phyloP scores from a whole-genome alignment of 2,113 vertebrate species.

The Gopherus evgoodei region DNA sequence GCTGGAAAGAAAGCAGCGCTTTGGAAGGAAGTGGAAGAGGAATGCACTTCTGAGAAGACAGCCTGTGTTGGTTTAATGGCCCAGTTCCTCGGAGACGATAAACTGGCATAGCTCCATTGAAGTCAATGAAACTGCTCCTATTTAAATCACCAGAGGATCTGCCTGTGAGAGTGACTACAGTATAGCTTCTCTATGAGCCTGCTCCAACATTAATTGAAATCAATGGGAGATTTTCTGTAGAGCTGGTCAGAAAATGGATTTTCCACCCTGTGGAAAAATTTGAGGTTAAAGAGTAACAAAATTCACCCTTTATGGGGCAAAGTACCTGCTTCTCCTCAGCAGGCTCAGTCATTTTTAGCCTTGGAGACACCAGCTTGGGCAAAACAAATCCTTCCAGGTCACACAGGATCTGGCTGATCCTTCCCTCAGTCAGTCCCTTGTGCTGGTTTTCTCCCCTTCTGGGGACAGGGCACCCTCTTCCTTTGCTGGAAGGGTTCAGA shows the following conservation, averaged over 20 bases:
- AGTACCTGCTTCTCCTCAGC: too few relatives aligned
- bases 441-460: too few relatives aligned
- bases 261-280: neutral
- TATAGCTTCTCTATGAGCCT: neutral
- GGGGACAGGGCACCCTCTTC: too few relatives aligned
- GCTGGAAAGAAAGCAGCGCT: rapidly evolving
- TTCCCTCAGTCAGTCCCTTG: too few relatives aligned
- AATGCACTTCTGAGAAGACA: neutral
- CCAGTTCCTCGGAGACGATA: neutral
- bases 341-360: too few relatives aligned
- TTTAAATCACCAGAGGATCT: neutral
- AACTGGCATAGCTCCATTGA: neutral
- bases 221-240: neutral
- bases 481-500: too few relatives aligned
- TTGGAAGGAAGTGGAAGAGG: neutral
- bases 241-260: neutral
- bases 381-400: too few relatives aligned
- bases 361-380: too few relatives aligned
- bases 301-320: neutral
- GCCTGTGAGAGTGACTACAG: rapidly evolving
- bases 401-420: too few relatives aligned
- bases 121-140: rapidly evolving
- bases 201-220: neutral
- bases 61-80: neutral
- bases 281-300: neutral